Base-by-base conservation (phyloP, 1,140 invertebrate genomes). In the Ooceraea biroi region DNA sequence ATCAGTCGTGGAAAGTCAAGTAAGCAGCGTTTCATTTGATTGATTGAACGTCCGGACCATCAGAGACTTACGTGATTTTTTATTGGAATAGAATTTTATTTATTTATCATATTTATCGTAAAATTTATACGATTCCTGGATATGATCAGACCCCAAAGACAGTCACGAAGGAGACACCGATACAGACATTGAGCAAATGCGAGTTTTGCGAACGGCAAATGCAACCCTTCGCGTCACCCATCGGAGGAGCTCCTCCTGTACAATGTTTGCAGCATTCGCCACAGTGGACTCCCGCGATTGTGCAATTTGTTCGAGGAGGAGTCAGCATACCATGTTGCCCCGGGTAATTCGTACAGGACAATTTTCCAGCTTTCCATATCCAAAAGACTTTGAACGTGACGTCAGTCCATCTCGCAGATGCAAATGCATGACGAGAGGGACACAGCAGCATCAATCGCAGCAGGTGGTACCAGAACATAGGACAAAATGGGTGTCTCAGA, bases 161-260 rank as follows among this genome's bases (percentile, higher is more conserved):
- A 0, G 85, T 91, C 58, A 30, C 86, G n/a, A 91, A 78, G 57
- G 93, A 94, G 55, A 87, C 60, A 7, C 77, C 88, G 5, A 82
- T 91, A 7, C 92, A 94, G 80, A 94, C 92, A 0, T 58, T 77
- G 27, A 89, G 88, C 14, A 88, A 82, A 76, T 90, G 89, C 69
- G 91, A 92, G 1, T 58, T 89, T 0, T 91, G 88, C 27, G n/a
- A 85, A 5, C 87, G 48, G 46, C 41, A 58, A 10, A 74, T 89
- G 14, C 65, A 65, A 41, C 46, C 73, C 65, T 4, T 7, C 7
- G 2, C 11, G 11, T 0, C 12, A 0, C 52, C 50, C 14, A n/a
- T 11, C 2, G 14, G 3, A 14, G 46, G 48, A 10, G 14, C 19
- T 10, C 0, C 65, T 30, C 11, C 77, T 14, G n/a, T 84, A 2